A percentile compares a stretch with the other conserved stretches of the same genome.
Evolutionary conservation across 1,140 invertebrate genomes (phyloP).

Genomic region (Aleiodes sp.): DNA sequence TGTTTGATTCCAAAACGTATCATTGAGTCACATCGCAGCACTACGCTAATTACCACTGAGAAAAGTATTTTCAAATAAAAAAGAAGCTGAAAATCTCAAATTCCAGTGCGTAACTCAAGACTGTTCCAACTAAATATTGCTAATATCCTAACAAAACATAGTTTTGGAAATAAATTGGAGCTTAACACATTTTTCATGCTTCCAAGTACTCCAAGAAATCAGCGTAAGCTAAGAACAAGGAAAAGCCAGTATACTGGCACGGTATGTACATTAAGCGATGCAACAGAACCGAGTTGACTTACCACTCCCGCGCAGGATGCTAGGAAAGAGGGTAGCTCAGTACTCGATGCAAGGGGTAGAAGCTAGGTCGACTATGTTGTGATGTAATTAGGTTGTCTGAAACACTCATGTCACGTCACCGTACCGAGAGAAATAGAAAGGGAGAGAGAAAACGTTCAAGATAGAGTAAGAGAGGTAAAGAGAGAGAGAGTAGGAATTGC

Average conservation of each 20-base stretch:
- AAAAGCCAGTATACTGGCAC: neutral
- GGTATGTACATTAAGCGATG: neutral
- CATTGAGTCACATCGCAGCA: too few relatives aligned
- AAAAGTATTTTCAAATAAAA: too few relatives aligned
- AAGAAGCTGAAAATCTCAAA: too few relatives aligned
- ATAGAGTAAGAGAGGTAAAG: neutral
- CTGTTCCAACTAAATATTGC: too few relatives aligned
- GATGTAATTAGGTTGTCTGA: constrained; percentile 67
- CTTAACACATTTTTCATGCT: too few relatives aligned
- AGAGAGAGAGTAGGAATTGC: constrained; percentile 39
- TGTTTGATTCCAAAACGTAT: too few relatives aligned
- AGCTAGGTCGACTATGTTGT: constrained; percentile 56
- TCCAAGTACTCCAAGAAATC: too few relatives aligned
- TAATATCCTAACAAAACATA: too few relatives aligned
- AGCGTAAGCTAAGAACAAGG: too few relatives aligned
- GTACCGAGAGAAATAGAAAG: constrained; percentile 16
- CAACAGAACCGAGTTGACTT: neutral
- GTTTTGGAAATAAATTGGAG: too few relatives aligned
- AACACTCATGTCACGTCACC: constrained; percentile 66
- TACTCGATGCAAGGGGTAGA: constrained; percentile 28
- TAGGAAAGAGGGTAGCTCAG: neutral
- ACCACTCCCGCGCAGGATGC: neutral
- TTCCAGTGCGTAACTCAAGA: too few relatives aligned
- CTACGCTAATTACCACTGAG: too few relatives aligned
- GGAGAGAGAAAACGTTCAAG: neutral